Evolutionary conservation across 2,888 invertebrate genomes (phyloP), one percentile per base, ranked within the genome.

Genomic region (Ectemnius lituratus): DNA sequence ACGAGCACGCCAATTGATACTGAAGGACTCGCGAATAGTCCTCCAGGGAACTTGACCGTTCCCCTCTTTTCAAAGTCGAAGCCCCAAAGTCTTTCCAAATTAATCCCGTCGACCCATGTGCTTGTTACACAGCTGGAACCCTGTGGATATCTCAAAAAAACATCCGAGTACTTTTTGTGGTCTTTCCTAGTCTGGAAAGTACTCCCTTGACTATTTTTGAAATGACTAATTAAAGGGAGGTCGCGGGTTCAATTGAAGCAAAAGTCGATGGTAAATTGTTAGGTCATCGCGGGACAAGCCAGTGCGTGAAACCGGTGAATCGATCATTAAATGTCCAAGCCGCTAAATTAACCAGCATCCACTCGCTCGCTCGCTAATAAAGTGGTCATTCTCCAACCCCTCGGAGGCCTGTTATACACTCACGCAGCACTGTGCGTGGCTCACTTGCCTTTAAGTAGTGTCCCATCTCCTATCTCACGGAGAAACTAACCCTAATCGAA

Each of bases 1-100:
- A 84, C 85, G 82, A 83, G 79, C 80, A 81, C 87, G 84, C 87
- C 89, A 88, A 89, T 89, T 88, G 88, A 89, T 89, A 88, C 87
- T 84, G 77, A 82, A 86, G 87, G 85, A 85, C 79, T 79, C 77
- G 84, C 85, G 85, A 88, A 88, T 88, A 84, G 88, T 84, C 73
- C 88, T 85, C 88, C 59, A 37, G 88, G 84, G 89, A 84, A 74
- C 67, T 70, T 63, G 68, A 61, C 49, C 65, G 67, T 71, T 67
- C 63, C 74, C 75, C 68, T 1, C 16, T 16, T 66, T 62, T 52
- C 70, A 37, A 16, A 18, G 47, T 64, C 64, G 65, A 58, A 58
- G 63, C 59, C 60, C 64, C 16, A 16, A 14, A 52, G 45, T 70
- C 69, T 62, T 14, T 56, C 28, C 70, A 70, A 80, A 80, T 82